These are phyloP conservation scores for Platypus cylindrus DNA, from an alignment of 2,888 invertebrate genomes.

Conservation along the genomic window DNA sequence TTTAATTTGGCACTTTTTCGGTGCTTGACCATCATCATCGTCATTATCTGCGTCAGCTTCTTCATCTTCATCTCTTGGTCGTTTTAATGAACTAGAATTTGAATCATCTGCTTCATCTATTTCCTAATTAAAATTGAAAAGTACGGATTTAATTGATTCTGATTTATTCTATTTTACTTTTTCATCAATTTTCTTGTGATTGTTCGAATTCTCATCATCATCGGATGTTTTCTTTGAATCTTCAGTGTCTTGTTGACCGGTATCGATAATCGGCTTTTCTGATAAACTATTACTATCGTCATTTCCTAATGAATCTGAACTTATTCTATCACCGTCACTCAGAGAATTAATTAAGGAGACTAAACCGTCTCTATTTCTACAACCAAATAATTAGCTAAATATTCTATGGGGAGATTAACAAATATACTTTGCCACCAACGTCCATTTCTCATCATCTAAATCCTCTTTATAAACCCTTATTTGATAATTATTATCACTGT, in stretches of 20 bases:
- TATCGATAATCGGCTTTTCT: slow-evolving; percentile 43
- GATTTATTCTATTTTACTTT: background rate
- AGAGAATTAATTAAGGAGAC: slow-evolving; percentile 64
- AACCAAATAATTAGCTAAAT: slow-evolving; percentile 5
- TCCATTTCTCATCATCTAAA: slow-evolving; percentile 92
- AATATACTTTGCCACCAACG: slow-evolving; percentile 69
- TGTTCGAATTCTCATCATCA: slow-evolving; percentile 13
- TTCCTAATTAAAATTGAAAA: background rate
- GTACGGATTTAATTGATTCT: background rate
- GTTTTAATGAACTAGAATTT: slow-evolving; percentile 10
- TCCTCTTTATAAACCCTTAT: slow-evolving; percentile 90
- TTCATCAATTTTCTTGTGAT: background rate
- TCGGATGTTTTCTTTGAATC: slow-evolving; percentile 31
- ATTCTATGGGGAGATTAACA: background rate
- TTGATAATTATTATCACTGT: slow-evolving; percentile 78
- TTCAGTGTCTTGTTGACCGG: slow-evolving; percentile 37
- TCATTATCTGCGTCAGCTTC: too few relatives aligned
- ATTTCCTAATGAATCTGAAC: slow-evolving; percentile 45
- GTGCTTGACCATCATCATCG: too few relatives aligned
- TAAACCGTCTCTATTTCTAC: slow-evolving; percentile 54
- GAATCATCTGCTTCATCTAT: background rate
- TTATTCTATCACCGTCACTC: slow-evolving; percentile 53
- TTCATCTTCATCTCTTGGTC: slow-evolving; percentile 14
- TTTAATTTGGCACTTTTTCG: slow-evolving; percentile 12
- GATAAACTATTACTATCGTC: slow-evolving; percentile 50